phyloP scores from a whole-genome alignment of 2,797 vertebrate genomes.

The Alca torda region DNA sequence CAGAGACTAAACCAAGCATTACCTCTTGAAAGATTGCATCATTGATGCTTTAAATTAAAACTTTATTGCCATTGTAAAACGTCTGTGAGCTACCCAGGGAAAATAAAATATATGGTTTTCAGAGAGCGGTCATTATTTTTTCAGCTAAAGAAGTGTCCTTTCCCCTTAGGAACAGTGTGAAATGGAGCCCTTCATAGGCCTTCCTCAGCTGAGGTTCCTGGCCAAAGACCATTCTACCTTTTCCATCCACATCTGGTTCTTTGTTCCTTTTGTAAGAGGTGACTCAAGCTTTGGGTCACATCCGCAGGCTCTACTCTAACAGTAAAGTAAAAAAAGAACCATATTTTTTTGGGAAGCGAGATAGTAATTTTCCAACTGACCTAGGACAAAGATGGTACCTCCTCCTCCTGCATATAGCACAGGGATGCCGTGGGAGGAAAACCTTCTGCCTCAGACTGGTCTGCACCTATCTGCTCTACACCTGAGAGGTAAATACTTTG shows the following conservation, averaged over 20 bases:
- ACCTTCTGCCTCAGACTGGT: background rate
- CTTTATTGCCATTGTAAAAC: slow-evolving; percentile 55
- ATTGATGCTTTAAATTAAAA: slow-evolving; percentile 61
- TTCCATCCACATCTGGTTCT: background rate
- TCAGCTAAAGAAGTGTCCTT: slow-evolving; percentile 18
- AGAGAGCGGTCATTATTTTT: slow-evolving; percentile 4
- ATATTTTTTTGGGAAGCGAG: background rate
- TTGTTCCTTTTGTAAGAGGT: background rate
- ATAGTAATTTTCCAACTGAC: background rate
- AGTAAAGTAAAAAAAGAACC: background rate
- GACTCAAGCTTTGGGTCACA: background rate
- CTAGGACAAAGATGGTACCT: background rate
- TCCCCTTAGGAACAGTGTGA: background rate
- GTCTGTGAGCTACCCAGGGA: background rate
- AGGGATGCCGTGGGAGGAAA: background rate
- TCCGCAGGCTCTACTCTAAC: background rate
- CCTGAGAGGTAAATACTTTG: background rate
- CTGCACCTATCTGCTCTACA: background rate
- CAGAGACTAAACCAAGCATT: slow-evolving; percentile 57
- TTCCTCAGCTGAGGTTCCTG: background rate
- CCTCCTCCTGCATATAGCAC: background rate
- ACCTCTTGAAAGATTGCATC: slow-evolving; percentile 54
- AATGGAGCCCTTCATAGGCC: background rate
- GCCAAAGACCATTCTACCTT: background rate
- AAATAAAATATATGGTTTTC: slow-evolving; percentile 42